Conservation (phyloP, 2,888 invertebrate genomes). For the Nysson spinosus region DNA sequence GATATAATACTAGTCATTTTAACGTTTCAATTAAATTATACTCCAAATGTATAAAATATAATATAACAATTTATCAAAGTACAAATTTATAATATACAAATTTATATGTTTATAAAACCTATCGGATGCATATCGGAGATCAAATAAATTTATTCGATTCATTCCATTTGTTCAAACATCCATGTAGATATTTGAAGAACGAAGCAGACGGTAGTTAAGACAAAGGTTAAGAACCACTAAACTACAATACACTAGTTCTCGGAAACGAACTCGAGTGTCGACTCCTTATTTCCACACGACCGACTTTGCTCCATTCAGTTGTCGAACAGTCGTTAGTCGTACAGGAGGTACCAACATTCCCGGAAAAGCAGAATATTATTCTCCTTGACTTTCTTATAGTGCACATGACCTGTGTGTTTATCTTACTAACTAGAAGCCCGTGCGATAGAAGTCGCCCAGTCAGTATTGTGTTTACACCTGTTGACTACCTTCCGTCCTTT, state of each 20-base stretch:
- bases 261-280: not conserved
- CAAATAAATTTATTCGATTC: no score
- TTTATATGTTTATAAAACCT: no score
- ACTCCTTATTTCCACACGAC: constrained; percentile 5
- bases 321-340: not conserved
- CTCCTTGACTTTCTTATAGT: not conserved
- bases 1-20: no score
- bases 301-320: not conserved
- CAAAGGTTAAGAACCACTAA: no score
- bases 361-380: constrained; percentile 27
- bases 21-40: no score
- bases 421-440: constrained; percentile 31
- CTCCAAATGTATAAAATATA: no score
- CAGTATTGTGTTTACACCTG: constrained; percentile 35
- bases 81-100: no score
- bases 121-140: no score
- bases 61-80: no score
- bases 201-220: no score
- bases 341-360: not conserved
- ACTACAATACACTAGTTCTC: not conserved
- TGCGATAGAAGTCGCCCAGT: constrained; percentile 1
- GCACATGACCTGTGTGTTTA: constrained; percentile 21
- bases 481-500: constrained; percentile 34
- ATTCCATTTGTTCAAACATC: no score
- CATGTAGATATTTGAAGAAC: no score